phyloP scores from a whole-genome alignment of 2,888 invertebrate species.

The Linnaemya vulpina region DNA sequence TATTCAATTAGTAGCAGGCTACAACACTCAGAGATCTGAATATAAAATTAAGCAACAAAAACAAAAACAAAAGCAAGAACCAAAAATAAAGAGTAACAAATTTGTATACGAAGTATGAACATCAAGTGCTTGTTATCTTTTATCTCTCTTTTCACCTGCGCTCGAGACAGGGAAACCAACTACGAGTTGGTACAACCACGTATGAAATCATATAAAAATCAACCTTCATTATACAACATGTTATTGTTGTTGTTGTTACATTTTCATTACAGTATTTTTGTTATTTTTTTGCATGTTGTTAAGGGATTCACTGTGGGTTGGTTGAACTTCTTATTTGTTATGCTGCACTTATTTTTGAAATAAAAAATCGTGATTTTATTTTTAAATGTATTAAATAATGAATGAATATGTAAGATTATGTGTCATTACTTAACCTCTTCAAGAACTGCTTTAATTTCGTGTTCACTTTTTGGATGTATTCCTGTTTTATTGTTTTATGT shows the following conservation, averaged over 20 bases:
- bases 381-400: constrained; percentile 58
- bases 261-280: constrained; percentile 24
- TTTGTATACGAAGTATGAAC: constrained; percentile 60
- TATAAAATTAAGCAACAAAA: constrained; percentile 10
- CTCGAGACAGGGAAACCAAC: constrained; percentile 40
- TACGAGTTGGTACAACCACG: constrained; percentile 43
- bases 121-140: constrained; percentile 66
- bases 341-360: constrained; percentile 27
- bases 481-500: not conserved
- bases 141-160: constrained; percentile 67
- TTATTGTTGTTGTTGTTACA: constrained; percentile 34
- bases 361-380: constrained; percentile 65
- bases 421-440: constrained; percentile 1
- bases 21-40: constrained; percentile 23
- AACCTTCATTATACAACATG: constrained; percentile 53
- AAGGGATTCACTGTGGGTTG: constrained; percentile 69
- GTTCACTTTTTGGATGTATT: not conserved
- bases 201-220: constrained; percentile 53
- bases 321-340: constrained; percentile 36
- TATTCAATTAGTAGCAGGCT: constrained; percentile 64
- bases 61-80: constrained; percentile 13
- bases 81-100: constrained; percentile 60
- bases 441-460: constrained; percentile 53
- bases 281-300: constrained; percentile 39
- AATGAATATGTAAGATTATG: constrained; percentile 32